Conservation (phyloP, 2,888 invertebrate species). For the Campoplex nolae region DNA sequence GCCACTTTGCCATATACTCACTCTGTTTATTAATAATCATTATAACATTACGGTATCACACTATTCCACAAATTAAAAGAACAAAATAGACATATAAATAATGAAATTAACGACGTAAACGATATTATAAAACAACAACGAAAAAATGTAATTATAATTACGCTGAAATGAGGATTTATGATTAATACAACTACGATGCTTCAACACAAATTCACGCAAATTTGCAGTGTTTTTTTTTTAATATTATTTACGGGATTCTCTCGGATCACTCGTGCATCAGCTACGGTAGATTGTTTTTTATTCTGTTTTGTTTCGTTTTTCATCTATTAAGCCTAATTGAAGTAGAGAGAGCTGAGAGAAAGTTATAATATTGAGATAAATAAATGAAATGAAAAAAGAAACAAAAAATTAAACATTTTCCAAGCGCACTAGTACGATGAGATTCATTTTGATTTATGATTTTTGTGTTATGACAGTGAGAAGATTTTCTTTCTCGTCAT, state of each 20-base stretch:
- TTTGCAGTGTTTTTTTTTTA: slow-evolving; percentile 34
- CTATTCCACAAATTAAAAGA: slow-evolving; percentile 31
- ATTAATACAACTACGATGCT: slow-evolving; percentile 62
- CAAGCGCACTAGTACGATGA: background rate
- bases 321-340: background rate
- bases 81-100: background rate
- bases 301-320: background rate
- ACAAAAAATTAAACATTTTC: background rate
- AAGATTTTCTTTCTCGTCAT: background rate
- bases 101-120: slow-evolving; percentile 46
- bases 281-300: slow-evolving; percentile 6
- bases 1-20: slow-evolving; percentile 56
- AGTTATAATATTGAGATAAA: too few species aligned
- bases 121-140: slow-evolving; percentile 18
- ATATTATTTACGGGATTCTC: slow-evolving; percentile 32
- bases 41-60: slow-evolving; percentile 38
- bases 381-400: background rate
- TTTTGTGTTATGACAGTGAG: background rate
- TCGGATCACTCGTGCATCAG: slow-evolving; percentile 62
- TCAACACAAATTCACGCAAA: slow-evolving; percentile 60
- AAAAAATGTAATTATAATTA: slow-evolving; percentile 41
- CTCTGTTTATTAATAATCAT: slow-evolving; percentile 30
- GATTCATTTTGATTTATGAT: background rate
- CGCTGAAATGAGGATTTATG: slow-evolving; percentile 54
- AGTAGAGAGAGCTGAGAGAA: slow-evolving; percentile 1